These are phyloP conservation scores for Nothobranchius kuhntae DNA, from an alignment of 2,113 vertebrate species.

Conservation along the genomic window DNA sequence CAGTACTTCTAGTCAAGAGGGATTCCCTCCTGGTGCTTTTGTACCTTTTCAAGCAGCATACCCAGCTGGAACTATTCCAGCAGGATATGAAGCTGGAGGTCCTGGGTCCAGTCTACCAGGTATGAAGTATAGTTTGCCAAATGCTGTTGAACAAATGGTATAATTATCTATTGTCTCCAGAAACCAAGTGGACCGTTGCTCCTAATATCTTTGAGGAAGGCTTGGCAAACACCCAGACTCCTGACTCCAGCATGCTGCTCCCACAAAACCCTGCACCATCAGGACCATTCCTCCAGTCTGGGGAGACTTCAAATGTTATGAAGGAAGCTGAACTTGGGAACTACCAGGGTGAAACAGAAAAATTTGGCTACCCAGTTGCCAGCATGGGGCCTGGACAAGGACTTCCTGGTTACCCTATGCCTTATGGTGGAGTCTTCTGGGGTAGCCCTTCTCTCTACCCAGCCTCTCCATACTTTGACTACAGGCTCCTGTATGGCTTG, in stretches of 20 bases:
- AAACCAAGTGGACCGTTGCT: constrained; percentile 4
- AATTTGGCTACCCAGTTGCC: constrained; percentile 6
- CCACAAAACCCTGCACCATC: not conserved
- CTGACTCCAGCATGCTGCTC: not conserved
- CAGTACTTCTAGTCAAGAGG: not conserved
- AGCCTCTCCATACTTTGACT: constrained; percentile 7
- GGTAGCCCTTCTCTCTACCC: not conserved
- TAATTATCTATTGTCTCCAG: not conserved
- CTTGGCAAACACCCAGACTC: not conserved
- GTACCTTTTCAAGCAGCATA: not conserved
- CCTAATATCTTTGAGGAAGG: not conserved
- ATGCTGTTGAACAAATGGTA: no score
- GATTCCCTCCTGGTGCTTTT: not conserved
- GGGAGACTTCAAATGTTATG: constrained; percentile 23
- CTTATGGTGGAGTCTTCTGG: not conserved
- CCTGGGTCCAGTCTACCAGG: not conserved
- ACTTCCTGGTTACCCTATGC: no score
- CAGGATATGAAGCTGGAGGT: not conserved
- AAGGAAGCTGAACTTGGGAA: constrained; percentile 8
- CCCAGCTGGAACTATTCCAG: not conserved
- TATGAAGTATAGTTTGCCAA: not conserved
- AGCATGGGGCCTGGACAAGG: not conserved
- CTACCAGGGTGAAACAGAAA: not conserved
- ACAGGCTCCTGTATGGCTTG: constrained; percentile 29
- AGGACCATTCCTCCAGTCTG: constrained; percentile 15